Evolutionary conservation across 2,888 invertebrate genomes (phyloP), one percentile per base, ranked within the genome.

Genomic region (Monochamus alternatus): DNA sequence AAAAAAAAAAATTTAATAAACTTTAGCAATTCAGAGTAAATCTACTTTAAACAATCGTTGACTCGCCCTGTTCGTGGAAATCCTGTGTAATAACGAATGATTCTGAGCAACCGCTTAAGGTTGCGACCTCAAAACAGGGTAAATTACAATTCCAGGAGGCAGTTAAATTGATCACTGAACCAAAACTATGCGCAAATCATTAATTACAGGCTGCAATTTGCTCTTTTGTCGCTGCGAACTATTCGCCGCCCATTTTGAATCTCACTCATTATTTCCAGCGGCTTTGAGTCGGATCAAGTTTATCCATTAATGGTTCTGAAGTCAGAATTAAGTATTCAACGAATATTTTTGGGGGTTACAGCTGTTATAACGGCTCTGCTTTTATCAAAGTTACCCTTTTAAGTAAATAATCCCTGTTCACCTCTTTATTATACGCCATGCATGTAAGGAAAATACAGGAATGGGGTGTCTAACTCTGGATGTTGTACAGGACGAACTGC

Each of bases 111-210:
- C 73, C 65, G 75, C 75, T 73, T 69, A 71, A 72, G 71, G 74
- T 67, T 65, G 67, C 66, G 74, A 72, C 78, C 77, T 77, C 77
- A 78, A 78, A 78, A 78, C 75, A 75, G 75, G 78, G 76, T 78
- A 85, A 86, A 86, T 86, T 86, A 82, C 85, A 82, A 83, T 84
- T 82, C 77, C 79, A 44, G 80, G 81, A 83, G 86, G 85, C 86
- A 85, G 86, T 82, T 81, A 82, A 86, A 87, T 87, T 87, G 85
- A 87, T 87, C 85, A 82, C 86, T 81, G 84, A 83, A 83, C 84
- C 85, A 84, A 86, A 87, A 86, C 86, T 86, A 87, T 86, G 85
- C 85, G 84, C 84, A 83, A 85, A 86, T 87, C 86, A 87, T 86
- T 87, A 86, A 86, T 86, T 86, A 87, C 84, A n/a, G 63, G 52